Conservation (phyloP, 2,888 invertebrate species). For the Gryllus longicercus region DNA sequence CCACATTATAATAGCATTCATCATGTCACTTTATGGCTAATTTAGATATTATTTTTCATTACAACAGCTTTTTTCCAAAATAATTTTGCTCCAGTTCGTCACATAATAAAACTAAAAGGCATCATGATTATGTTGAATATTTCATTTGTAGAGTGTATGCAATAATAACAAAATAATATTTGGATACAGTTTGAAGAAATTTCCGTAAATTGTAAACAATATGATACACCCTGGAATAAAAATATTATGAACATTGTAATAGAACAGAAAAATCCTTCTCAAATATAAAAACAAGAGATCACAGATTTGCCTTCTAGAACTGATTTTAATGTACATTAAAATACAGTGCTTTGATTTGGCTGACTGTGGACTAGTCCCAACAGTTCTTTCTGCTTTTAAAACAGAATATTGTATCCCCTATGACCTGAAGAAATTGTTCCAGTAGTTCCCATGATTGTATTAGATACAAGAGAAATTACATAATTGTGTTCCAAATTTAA, state of each 20-base stretch:
- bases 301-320: neutral
- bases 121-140: neutral
- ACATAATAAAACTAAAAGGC: neutral
- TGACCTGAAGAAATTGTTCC: no score
- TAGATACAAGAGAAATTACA: no score
- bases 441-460: no score
- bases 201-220: no score
- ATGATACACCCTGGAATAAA: neutral
- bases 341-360: slow-evolving; percentile 1
- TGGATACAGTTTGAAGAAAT: neutral
- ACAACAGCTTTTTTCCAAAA: neutral
- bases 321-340: neutral
- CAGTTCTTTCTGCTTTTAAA: no score
- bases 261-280: neutral
- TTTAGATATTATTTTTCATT: slow-evolving; percentile 6
- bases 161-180: neutral
- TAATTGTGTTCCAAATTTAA: no score
- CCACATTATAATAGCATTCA: neutral
- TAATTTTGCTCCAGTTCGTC: neutral
- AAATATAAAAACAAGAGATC: neutral
- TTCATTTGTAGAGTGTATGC: neutral
- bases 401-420: no score
- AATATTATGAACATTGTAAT: neutral
- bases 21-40: neutral
- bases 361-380: neutral